Evolutionary conservation across 1,140 invertebrate species (phyloP).

Genomic region (Psilanteris sp.): DNA sequence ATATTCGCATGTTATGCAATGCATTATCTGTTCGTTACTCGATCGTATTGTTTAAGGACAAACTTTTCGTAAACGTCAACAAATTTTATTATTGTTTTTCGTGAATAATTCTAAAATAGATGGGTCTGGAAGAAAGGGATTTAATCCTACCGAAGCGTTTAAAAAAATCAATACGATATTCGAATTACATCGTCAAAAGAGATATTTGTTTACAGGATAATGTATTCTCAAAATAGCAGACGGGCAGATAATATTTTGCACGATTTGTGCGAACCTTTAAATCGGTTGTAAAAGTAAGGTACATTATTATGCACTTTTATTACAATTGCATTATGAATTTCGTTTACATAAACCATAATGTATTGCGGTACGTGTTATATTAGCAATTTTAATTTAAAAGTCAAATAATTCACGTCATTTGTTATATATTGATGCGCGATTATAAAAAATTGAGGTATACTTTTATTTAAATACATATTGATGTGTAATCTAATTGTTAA

Average conservation of each 20-base stretch:
- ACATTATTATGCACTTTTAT: too few relatives aligned
- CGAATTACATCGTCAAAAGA: slow-evolving; percentile 7
- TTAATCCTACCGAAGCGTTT: too few relatives aligned
- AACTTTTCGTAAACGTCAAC: slow-evolving; percentile 16
- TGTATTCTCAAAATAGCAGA: slow-evolving; percentile 25
- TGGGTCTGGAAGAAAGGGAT: slow-evolving; percentile 15
- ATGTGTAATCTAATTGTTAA: too few relatives aligned
- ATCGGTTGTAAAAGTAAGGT: slow-evolving; percentile 30
- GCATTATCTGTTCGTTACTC: not conserved
- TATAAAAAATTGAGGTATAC: too few relatives aligned
- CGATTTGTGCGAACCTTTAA: slow-evolving; percentile 16
- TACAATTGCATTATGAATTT: slow-evolving; percentile 36
- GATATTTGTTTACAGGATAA: slow-evolving; percentile 28
- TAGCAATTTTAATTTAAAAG: slow-evolving; percentile 10
- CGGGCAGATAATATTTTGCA: not conserved
- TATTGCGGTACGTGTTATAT: slow-evolving; percentile 26
- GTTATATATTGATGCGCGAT: too few relatives aligned
- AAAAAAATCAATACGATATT: slow-evolving; percentile 12
- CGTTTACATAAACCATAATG: slow-evolving; percentile 21
- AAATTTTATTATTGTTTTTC: slow-evolving; percentile 25
- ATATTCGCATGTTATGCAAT: slow-evolving; percentile 32
- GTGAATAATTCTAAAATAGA: slow-evolving; percentile 14
- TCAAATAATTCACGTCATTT: too few relatives aligned
- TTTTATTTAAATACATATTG: too few relatives aligned
- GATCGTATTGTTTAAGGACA: slow-evolving; percentile 2